Evolutionary conservation across 2,888 invertebrate species (phyloP).

Genomic region (Drosophila mimetica): DNA sequence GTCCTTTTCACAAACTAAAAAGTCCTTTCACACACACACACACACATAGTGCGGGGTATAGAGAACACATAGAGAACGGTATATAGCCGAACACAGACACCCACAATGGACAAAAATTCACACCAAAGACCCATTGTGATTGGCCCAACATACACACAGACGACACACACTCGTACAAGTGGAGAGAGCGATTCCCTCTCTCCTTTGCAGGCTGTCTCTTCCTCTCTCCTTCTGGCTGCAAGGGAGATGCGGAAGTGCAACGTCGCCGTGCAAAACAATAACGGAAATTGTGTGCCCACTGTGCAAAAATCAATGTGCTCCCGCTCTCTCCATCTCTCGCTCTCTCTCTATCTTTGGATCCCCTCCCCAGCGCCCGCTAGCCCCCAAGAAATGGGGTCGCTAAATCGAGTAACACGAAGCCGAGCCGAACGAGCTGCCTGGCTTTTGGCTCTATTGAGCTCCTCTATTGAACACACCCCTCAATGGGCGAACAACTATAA

Average conservation of each 20-base stretch:
- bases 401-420: constrained; percentile 65
- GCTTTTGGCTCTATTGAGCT: constrained; percentile 59
- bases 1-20: constrained; percentile 76
- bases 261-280: constrained; percentile 72
- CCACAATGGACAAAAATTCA: constrained; percentile 80
- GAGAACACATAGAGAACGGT: constrained; percentile 39
- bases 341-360: constrained; percentile 10
- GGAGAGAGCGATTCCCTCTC: constrained; percentile 17
- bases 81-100: constrained; percentile 46
- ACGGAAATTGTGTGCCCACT: constrained; percentile 76
- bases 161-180: constrained; percentile 10
- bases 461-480: constrained; percentile 80
- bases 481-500: constrained; percentile 77
- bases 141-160: constrained; percentile 78
- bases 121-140: constrained; percentile 84
- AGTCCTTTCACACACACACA: constrained; percentile 59
- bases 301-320: constrained; percentile 42
- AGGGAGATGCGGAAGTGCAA: constrained; percentile 70
- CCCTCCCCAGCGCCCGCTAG: no score
- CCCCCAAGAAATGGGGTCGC: constrained; percentile 62
- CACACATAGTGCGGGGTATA: constrained; percentile 21
- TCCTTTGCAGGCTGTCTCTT: constrained; percentile 11
- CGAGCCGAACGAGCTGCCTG: constrained; percentile 46
- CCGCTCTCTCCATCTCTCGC: constrained; percentile 19
- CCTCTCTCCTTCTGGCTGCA: constrained; percentile 49